A percentile compares a stretch with the other conserved stretches of the same genome.
Conservation (phyloP, 2,797 vertebrate species). For the Halcyon smyrnensis region DNA sequence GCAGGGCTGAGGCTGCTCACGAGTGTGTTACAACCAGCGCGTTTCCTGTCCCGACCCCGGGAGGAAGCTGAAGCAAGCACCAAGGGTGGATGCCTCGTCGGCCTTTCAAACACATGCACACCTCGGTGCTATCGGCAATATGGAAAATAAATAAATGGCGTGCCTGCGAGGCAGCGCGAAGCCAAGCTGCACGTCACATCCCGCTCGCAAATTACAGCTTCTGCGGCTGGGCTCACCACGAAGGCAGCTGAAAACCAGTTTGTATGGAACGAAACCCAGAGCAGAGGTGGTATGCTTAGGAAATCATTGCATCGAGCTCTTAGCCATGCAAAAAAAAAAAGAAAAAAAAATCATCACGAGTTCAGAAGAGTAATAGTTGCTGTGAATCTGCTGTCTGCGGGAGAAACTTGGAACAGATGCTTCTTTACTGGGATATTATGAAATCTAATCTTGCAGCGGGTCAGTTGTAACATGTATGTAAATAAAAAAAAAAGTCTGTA, state of each 20-base stretch:
- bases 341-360: neutral
- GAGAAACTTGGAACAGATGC: neutral
- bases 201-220: neutral
- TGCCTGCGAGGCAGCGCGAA: neutral
- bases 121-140: neutral
- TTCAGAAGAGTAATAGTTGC: neutral
- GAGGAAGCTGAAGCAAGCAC: conserved; percentile 25
- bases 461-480: conserved; percentile 12
- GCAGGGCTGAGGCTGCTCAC: neutral
- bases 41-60: conserved; percentile 34
- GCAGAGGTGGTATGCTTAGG: neutral
- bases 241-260: neutral
- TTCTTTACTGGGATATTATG: neutral
- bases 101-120: neutral
- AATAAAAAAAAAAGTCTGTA: neutral
- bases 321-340: neutral
- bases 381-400: neutral
- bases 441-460: neutral
- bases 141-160: neutral
- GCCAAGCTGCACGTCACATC: neutral
- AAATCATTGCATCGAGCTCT: neutral
- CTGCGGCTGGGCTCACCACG: neutral
- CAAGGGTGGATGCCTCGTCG: neutral
- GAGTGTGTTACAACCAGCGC: neutral
- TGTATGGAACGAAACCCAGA: neutral